Evolutionary conservation across 2,797 vertebrate genomes (phyloP).

Genomic region (Okamejei kenojei): DNA sequence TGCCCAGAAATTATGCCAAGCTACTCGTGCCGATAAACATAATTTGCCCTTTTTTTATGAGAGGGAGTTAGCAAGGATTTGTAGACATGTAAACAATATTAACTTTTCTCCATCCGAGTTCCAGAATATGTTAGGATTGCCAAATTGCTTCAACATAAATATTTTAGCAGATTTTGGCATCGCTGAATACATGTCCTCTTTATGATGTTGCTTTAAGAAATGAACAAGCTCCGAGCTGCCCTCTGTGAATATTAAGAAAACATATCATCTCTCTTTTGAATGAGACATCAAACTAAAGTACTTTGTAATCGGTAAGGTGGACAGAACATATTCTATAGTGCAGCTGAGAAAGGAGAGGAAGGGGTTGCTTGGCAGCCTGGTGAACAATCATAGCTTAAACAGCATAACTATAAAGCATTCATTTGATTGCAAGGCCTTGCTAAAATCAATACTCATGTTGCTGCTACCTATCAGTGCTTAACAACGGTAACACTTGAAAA

Average conservation of each 20-base stretch:
- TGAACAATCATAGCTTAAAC: background rate
- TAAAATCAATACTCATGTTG: background rate
- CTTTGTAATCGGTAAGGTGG: background rate
- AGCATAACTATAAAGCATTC: background rate
- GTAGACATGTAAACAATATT: background rate
- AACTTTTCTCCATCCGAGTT: background rate
- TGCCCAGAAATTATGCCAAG: background rate
- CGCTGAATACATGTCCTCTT: background rate
- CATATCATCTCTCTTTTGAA: background rate
- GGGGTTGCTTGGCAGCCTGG: background rate
- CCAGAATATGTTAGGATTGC: constrained; percentile 8
- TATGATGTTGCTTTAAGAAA: background rate
- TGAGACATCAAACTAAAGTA: background rate
- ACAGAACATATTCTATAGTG: background rate
- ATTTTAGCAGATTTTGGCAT: background rate
- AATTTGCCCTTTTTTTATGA: background rate
- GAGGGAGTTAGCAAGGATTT: background rate
- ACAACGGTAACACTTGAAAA: background rate
- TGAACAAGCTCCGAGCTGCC: background rate
- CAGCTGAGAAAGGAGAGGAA: background rate
- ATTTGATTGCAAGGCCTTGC: background rate
- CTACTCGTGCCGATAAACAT: background rate
- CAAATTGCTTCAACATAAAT: background rate
- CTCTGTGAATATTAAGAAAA: background rate
- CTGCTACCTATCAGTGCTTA: background rate